A percentile compares a stretch with the other conserved stretches of the same genome.
These are phyloP conservation scores for Pelusios castaneus DNA, from an alignment of 2,113 vertebrate species.

Conservation along the genomic window DNA sequence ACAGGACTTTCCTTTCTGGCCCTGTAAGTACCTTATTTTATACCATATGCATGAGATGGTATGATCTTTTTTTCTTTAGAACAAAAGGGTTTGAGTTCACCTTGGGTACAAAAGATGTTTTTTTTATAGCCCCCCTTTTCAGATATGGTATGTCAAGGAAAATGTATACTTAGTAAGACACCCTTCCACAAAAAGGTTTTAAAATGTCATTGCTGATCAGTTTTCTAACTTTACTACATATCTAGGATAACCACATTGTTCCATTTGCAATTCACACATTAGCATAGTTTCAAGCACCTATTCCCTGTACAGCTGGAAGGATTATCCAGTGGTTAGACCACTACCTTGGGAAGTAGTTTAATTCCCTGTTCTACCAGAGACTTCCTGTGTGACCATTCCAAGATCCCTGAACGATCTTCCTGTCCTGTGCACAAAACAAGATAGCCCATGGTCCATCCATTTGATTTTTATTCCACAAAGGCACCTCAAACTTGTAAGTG, in stretches of 20 bases:
- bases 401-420: not conserved
- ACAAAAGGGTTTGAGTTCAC: not conserved
- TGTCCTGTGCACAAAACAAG: not conserved
- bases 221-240: constrained; percentile 10
- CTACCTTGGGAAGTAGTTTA: not conserved
- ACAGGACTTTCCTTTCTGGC: not conserved
- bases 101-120: constrained; percentile 41
- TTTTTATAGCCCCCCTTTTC: constrained; percentile 9
- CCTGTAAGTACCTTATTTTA: not conserved
- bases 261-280: not conserved
- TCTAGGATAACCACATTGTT: constrained; percentile 4
- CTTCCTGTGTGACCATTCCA: not conserved
- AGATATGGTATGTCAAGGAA: constrained; percentile 26
- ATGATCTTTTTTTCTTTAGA: not conserved
- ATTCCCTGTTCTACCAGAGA: not conserved
- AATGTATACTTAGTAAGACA: constrained; percentile 33
- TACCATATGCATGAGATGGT: not conserved
- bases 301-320: not conserved
- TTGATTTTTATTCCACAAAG: not conserved
- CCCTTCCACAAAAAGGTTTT: constrained; percentile 42
- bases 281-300: not conserved
- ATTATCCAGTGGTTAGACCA: not conserved
- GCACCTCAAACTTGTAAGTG: not conserved
- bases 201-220: constrained; percentile 28
- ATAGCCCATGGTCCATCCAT: not conserved